These are phyloP conservation scores for Mus caroli DNA, from an alignment of 2,797 vertebrate species.

Conservation along the genomic window DNA sequence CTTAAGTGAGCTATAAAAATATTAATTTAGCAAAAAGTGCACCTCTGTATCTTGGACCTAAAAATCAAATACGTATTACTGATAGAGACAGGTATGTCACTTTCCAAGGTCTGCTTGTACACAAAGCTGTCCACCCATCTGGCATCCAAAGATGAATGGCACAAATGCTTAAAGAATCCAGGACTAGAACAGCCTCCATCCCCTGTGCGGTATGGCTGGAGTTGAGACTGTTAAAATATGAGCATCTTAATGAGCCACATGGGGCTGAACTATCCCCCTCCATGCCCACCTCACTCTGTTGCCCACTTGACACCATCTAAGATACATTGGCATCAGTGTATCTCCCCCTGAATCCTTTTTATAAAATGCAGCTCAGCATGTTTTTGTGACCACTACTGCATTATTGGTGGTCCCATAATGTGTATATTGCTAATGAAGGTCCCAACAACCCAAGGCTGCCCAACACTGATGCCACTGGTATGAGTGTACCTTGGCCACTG, in stretches of 20 bases:
- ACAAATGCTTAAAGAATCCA: background rate
- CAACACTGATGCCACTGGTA: rapidly evolving
- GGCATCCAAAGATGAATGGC: background rate
- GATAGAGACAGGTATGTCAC: background rate
- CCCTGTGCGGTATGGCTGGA: background rate
- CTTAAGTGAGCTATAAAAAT: background rate
- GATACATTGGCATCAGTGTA: background rate
- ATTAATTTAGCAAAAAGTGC: background rate
- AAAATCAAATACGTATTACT: background rate
- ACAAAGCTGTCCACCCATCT: background rate
- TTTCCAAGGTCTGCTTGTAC: background rate
- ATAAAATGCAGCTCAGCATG: background rate
- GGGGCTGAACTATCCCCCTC: background rate
- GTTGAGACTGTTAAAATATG: background rate
- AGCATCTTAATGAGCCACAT: background rate
- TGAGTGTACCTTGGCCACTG: background rate
- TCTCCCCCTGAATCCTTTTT: background rate
- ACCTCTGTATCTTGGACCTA: background rate
- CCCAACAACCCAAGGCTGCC: background rate
- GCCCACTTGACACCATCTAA: background rate
- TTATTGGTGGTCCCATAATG: rapidly evolving
- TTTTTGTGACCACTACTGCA: background rate
- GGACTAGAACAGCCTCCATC: background rate
- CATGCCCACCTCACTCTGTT: background rate
- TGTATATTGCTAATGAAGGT: background rate